Evolutionary conservation across 2,797 vertebrate genomes (phyloP), one percentile per base, ranked within the genome.

Genomic region (Spea hammondii): DNA sequence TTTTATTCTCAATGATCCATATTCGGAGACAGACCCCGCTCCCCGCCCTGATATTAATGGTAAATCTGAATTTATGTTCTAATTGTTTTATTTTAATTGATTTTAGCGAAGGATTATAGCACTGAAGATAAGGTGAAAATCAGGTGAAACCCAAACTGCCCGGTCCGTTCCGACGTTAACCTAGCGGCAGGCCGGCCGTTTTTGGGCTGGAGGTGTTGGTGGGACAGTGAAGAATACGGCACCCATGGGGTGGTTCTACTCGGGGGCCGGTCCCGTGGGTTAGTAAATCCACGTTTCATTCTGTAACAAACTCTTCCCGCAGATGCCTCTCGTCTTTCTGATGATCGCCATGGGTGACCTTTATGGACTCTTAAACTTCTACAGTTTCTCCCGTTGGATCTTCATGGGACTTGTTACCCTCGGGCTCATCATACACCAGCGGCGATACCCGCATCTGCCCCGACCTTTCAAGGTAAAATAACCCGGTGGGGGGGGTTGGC

Each of bases 1-100:
- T 85, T 32, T 86, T 91, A 68, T 91, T 91, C 83, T 88, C 89
- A 32, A 91, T 91, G 90, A 91, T 91, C 79, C 90, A 91, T 77
- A 87, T 91, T 53, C 84, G 85, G 82, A 87, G 83, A 46, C 88
- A 90, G 9, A 91, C 89, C 0, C 90, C 90, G 0, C 88, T 91
- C 77, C 90, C 90, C 0, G 88, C 90, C 64, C 85, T 91, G 66
- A 82, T 91, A 84, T 64, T 91, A 74, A 89, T 91, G 89, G 90
- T 91, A 83, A 45, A 13, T 6, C 17, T 9, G 44, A 8, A 17
- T 13, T 4, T 77, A 32, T 32, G 32, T 32, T 32, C 32, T 32
- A 32, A 32, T 32, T 32, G 32, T 32, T 32, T 32, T 32, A 32
- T 32, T 32, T 32, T 1, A 32, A 32, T 32, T 32, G 32, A 32